phyloP scores from a whole-genome alignment of 2,113 vertebrate species.

The Podarcis cretensis region DNA sequence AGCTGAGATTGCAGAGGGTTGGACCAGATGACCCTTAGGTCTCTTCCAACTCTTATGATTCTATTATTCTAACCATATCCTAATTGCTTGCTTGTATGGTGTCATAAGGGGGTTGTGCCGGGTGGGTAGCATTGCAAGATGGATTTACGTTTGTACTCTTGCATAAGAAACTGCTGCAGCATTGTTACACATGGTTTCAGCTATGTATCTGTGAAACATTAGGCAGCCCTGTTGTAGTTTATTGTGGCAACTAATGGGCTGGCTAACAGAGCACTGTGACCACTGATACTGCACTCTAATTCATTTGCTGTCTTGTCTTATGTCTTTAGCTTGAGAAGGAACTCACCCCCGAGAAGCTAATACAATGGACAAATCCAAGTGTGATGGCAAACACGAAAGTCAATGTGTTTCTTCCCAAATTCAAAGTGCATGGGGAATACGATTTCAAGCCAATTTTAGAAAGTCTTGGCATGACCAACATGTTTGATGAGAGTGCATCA shows the following conservation, averaged over 20 bases:
- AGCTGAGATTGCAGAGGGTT: too few species aligned
- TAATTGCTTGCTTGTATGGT: neutral
- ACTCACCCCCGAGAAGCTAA: constrained; percentile 72
- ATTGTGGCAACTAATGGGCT: neutral
- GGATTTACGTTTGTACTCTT: neutral
- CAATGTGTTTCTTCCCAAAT: constrained; percentile 83
- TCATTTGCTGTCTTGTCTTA: constrained; percentile 27
- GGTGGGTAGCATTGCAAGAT: neutral
- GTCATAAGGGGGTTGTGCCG: too few species aligned
- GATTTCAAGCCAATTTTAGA: constrained; percentile 76
- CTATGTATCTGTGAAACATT: neutral
- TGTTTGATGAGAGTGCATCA: constrained; percentile 72
- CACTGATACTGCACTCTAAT: neutral
- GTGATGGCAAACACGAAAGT: constrained; percentile 83
- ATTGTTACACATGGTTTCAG: neutral
- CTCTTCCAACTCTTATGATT: too few species aligned
- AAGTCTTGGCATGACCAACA: constrained; percentile 75
- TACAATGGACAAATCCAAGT: constrained; percentile 81
- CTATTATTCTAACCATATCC: too few species aligned
- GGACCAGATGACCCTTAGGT: too few species aligned
- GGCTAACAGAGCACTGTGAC: too few species aligned
- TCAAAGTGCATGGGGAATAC: constrained; percentile 73
- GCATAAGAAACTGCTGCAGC: neutral
- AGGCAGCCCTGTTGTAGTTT: rapidly evolving
- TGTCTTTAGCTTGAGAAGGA: constrained; percentile 78